Evolutionary conservation across 2,113 vertebrate species (phyloP).

Genomic region (Varanus salvator): DNA sequence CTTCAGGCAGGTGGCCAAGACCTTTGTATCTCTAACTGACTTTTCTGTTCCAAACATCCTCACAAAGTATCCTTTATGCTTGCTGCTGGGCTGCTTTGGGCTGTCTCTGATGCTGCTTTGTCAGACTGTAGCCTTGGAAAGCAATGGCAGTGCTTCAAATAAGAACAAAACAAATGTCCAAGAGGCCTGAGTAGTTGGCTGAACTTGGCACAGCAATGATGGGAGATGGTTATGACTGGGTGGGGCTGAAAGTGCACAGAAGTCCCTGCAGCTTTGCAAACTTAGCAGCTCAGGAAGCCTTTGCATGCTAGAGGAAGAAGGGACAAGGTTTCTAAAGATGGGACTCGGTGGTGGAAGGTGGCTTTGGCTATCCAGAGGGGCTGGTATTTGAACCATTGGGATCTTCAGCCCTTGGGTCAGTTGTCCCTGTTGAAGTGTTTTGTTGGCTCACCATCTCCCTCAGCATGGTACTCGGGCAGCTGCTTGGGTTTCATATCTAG

Average conservation of each 20-base stretch:
- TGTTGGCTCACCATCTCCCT: neutral
- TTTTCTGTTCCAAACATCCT: neutral
- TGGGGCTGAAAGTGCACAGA: neutral
- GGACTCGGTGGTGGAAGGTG: neutral
- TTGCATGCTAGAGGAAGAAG: neutral
- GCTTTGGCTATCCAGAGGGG: neutral
- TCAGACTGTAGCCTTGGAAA: too few relatives aligned
- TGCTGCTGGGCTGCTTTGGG: neutral
- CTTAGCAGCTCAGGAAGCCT: neutral
- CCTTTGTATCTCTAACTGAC: neutral
- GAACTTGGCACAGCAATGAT: neutral
- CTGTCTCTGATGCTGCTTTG: neutral
- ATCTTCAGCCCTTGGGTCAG: neutral
- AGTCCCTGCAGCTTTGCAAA: neutral
- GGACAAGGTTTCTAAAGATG: neutral
- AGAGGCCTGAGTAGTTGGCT: neutral
- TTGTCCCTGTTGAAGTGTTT: neutral
- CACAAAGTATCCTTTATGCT: neutral
- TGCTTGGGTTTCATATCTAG: neutral
- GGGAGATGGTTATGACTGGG: neutral
- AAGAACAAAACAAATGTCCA: neutral
- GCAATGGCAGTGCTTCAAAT: too few relatives aligned
- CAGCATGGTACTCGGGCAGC: neutral
- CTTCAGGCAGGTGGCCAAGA: neutral
- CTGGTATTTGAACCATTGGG: neutral